phyloP scores from a whole-genome alignment of 1,140 invertebrate genomes.

The Megalopta genalis region DNA sequence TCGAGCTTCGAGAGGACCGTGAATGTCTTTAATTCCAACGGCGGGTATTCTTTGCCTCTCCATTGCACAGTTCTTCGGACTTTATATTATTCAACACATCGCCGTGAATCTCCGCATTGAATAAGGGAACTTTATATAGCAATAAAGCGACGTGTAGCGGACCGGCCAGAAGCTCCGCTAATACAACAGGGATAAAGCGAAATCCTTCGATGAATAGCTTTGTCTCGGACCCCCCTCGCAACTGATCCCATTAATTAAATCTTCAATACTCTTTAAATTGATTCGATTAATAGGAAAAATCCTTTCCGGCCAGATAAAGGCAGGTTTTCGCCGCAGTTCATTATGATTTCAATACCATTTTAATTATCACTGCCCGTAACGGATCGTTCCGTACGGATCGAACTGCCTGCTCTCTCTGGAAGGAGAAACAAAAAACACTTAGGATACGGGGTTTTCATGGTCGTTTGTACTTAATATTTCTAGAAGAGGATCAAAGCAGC shows the following conservation, averaged over 20 bases:
- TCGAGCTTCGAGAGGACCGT: too few species aligned
- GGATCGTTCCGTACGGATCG: not conserved
- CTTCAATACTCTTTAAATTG: conserved; percentile 42
- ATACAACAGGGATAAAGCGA: conserved; percentile 21
- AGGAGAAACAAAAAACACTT: not conserved
- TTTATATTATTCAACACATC: conserved; percentile 1
- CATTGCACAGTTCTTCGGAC: not conserved
- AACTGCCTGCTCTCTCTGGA: not conserved
- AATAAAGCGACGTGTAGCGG: conserved; percentile 7
- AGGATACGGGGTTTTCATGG: too few species aligned
- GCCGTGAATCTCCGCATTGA: conserved; percentile 3
- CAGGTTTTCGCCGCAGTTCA: not conserved
- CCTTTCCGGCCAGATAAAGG: conserved; percentile 7
- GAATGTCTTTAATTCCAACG: not conserved
- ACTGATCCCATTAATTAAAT: conserved; percentile 59
- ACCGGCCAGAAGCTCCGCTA: conserved; percentile 7
- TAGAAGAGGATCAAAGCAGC: too few species aligned
- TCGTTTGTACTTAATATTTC: too few species aligned
- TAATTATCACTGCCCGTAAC: conserved; percentile 15
- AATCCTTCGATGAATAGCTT: conserved; percentile 53
- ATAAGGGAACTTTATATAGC: conserved; percentile 30
- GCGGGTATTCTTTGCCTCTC: not conserved
- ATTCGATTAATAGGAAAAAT: conserved; percentile 28
- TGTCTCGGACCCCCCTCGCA: conserved; percentile 31
- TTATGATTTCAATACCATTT: conserved; percentile 28